A percentile compares a stretch with the other conserved stretches of the same genome.
These are phyloP conservation scores for Octomys mimax DNA, from an alignment of 2,797 vertebrate species.

Conservation along the genomic window DNA sequence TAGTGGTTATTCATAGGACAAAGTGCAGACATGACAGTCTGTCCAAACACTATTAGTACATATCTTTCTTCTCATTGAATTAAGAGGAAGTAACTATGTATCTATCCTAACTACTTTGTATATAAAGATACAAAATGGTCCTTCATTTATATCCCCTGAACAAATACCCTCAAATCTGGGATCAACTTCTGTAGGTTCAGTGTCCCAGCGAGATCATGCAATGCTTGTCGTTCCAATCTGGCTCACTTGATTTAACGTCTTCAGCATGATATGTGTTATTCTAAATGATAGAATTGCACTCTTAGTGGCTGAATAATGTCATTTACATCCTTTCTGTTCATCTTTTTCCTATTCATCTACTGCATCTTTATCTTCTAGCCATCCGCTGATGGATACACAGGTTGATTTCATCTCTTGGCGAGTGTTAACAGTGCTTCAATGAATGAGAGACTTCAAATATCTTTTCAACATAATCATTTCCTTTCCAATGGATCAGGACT, in stretches of 20 bases:
- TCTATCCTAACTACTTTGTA: too few species aligned
- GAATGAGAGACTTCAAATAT: not conserved
- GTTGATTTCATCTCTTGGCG: not conserved
- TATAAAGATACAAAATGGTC: too few species aligned
- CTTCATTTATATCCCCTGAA: too few species aligned
- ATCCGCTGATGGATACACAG: rapidly evolving
- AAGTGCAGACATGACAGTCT: too few species aligned
- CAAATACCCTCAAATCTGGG: too few species aligned
- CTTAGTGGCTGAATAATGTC: not conserved
- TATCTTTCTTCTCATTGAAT: too few species aligned
- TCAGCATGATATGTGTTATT: rapidly evolving
- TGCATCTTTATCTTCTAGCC: not conserved
- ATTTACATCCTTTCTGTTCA: rapidly evolving
- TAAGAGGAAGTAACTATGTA: too few species aligned
- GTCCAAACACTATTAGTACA: too few species aligned
- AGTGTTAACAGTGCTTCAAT: too few species aligned
- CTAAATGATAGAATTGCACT: not conserved
- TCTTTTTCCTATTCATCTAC: not conserved
- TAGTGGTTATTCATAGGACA: too few species aligned
- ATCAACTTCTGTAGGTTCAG: not conserved
- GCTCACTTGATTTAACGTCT: not conserved
- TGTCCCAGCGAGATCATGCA: not conserved
- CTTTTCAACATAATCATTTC: too few species aligned
- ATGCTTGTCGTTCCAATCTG: not conserved
- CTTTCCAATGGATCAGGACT: too few species aligned